These are phyloP conservation scores for Glyptemys insculpta DNA, from an alignment of 2,797 vertebrate genomes.

Conservation along the genomic window DNA sequence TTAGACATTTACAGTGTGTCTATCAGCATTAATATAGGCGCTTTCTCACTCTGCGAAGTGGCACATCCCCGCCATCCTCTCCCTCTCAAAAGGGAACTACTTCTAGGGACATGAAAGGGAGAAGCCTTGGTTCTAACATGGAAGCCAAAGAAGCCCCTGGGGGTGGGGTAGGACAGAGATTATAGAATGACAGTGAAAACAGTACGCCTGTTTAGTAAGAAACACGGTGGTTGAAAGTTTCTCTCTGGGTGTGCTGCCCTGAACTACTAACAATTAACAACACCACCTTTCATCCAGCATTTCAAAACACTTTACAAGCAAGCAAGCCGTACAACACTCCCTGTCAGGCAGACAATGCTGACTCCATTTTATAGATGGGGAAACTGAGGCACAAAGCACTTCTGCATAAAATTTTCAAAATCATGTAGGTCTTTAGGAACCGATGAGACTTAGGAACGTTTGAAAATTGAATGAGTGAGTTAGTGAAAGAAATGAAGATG, in stretches of 20 bases:
- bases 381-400: background rate
- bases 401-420: background rate
- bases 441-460: background rate
- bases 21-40: accelerated
- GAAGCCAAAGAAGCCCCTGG: background rate
- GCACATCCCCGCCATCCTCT: background rate
- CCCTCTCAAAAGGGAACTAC: accelerated
- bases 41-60: accelerated
- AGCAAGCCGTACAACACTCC: background rate
- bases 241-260: background rate
- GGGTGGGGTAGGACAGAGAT: background rate
- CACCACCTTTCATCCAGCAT: background rate
- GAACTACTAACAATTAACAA: background rate
- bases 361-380: background rate
- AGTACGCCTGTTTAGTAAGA: background rate
- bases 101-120: accelerated
- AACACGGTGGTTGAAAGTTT: background rate
- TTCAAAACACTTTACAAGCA: background rate
- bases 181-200: background rate
- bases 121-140: accelerated
- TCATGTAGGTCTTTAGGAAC: background rate
- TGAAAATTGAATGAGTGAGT: background rate
- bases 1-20: accelerated
- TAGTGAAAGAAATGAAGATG: background rate
- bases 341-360: background rate